A percentile compares a stretch with the other conserved stretches of the same genome.
Evolutionary conservation across 1,140 invertebrate species (phyloP).

Genomic region (Drosophila mauritiana): DNA sequence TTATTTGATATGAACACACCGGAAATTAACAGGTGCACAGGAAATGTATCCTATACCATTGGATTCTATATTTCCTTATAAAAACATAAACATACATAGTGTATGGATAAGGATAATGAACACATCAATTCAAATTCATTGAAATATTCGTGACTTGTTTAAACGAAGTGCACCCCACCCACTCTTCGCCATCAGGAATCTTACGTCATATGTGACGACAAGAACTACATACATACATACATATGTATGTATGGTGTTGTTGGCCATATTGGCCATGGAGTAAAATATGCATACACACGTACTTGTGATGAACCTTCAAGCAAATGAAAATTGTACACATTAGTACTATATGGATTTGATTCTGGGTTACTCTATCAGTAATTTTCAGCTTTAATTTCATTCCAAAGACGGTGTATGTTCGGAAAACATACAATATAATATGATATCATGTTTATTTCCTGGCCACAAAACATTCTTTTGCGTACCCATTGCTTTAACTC

Average conservation of each 20-base stretch:
- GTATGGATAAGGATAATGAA: too few relatives aligned
- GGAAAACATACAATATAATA: too few relatives aligned
- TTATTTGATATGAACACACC: too few relatives aligned
- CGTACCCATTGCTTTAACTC: too few relatives aligned
- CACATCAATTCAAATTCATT: not conserved
- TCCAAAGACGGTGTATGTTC: too few relatives aligned
- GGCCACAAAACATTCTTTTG: not conserved
- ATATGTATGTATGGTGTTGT: constrained; percentile 8
- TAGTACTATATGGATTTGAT: constrained; percentile 15
- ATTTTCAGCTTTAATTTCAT: too few relatives aligned
- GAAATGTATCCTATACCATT: not conserved
- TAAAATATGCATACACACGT: constrained; percentile 6
- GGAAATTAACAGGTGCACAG: too few relatives aligned
- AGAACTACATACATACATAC: constrained; percentile 14
- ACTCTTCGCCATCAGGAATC: constrained; percentile 8
- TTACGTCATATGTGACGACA: constrained; percentile 36
- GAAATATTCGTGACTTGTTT: not conserved
- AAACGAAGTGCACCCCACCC: not conserved
- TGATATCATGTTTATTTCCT: constrained; percentile 1
- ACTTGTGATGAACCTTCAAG: constrained; percentile 7
- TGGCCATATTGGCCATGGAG: constrained; percentile 25
- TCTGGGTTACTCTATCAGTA: not conserved
- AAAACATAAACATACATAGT: too few relatives aligned
- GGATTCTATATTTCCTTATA: not conserved
- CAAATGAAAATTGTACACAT: constrained; percentile 11